These are phyloP conservation scores for Pyrocephalus nanus DNA, from an alignment of 2,797 vertebrate species.

Conservation along the genomic window DNA sequence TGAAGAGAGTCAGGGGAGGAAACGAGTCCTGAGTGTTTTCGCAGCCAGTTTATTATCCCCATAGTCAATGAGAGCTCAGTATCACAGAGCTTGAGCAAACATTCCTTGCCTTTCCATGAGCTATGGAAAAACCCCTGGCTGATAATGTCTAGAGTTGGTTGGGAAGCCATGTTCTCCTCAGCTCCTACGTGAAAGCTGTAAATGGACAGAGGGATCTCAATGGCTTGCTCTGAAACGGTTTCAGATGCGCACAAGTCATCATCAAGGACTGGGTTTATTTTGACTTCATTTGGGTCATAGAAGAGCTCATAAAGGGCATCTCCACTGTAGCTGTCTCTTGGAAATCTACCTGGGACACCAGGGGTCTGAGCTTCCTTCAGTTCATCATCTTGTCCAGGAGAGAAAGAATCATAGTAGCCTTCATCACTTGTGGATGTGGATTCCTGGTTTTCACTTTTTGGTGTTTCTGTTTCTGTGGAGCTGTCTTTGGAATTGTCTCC, in stretches of 20 bases:
- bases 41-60: constrained; percentile 86
- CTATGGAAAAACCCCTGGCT: constrained; percentile 81
- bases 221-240: constrained; percentile 75
- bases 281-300: constrained; percentile 76
- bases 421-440: constrained; percentile 85
- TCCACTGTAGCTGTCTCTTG: constrained; percentile 85
- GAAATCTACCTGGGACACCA: constrained; percentile 67
- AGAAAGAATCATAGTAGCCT: constrained; percentile 86
- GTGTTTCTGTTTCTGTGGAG: constrained; percentile 76
- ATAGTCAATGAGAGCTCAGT: constrained; percentile 85
- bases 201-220: constrained; percentile 83
- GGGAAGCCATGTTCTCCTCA: constrained; percentile 83
- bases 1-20: constrained; percentile 39
- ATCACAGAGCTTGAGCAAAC: constrained; percentile 85
- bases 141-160: constrained; percentile 77
- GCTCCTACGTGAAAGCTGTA: constrained; percentile 86
- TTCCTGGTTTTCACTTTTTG: constrained; percentile 83
- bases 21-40: constrained; percentile 53
- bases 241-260: constrained; percentile 79
- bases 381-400: constrained; percentile 81
- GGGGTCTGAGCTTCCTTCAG: constrained; percentile 70
- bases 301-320: constrained; percentile 88
- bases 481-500: constrained; percentile 72
- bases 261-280: constrained; percentile 71
- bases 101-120: constrained; percentile 86